Evolutionary conservation across 2,113 vertebrate species (phyloP).

Genomic region (Catagonus wagneri): DNA sequence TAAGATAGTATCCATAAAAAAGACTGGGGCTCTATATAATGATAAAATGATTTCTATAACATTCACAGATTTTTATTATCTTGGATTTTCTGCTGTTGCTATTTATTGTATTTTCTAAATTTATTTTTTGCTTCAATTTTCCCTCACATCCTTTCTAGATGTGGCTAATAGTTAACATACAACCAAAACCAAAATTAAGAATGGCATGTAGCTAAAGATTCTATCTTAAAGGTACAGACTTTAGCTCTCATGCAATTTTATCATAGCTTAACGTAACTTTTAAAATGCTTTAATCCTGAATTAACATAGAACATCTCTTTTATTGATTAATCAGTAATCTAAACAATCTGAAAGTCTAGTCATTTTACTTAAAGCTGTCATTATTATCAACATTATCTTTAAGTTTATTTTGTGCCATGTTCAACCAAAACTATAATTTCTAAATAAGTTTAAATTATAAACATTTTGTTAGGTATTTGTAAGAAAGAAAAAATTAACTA

Average conservation of each 20-base stretch:
- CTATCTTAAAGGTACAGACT: not conserved
- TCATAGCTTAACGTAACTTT: slow-evolving; percentile 22
- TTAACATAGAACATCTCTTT: slow-evolving; percentile 77
- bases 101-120: not conserved
- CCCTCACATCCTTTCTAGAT: not conserved
- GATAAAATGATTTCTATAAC: slow-evolving; percentile 34
- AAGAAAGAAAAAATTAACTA: slow-evolving; percentile 65
- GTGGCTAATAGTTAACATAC: not conserved
- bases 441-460: slow-evolving; percentile 78
- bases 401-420: slow-evolving; percentile 77
- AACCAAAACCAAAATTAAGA: slow-evolving; percentile 33
- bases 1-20: not conserved
- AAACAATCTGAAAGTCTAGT: slow-evolving; percentile 75
- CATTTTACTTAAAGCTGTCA: slow-evolving; percentile 7
- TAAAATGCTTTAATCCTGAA: slow-evolving; percentile 75
- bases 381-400: slow-evolving; percentile 62
- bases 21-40: not conserved
- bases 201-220: not conserved
- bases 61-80: not conserved
- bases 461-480: slow-evolving; percentile 62
- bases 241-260: not conserved
- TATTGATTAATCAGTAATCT: slow-evolving; percentile 73
- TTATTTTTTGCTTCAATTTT: slow-evolving; percentile 15
- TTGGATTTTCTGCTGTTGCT: not conserved
- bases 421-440: slow-evolving; percentile 77